Percentiles rank a stretch among this genome's conserved stretches.
Conservation (phyloP, 2,888 invertebrate species). For the Blera fallax region DNA sequence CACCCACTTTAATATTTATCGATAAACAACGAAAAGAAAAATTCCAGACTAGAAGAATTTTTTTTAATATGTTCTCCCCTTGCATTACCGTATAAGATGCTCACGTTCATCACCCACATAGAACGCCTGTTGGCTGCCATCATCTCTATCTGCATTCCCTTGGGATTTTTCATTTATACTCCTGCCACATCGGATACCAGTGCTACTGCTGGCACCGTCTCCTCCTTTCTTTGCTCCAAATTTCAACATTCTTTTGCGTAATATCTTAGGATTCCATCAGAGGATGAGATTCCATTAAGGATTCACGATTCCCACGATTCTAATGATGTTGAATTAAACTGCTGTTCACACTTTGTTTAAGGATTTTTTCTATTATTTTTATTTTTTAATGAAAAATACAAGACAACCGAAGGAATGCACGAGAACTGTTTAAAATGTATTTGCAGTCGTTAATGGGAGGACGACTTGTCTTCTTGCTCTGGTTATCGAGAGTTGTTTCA, state of each 20-base stretch:
- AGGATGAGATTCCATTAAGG: background rate
- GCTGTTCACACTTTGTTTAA: background rate
- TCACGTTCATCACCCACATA: conserved; percentile 66
- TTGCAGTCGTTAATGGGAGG: background rate
- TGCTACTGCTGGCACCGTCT: conserved; percentile 30
- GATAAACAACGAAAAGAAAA: background rate
- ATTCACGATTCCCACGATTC: background rate
- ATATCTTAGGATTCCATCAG: conserved; percentile 13
- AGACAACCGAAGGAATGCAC: conserved; percentile 1
- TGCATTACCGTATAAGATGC: conserved; percentile 64
- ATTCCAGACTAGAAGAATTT: background rate
- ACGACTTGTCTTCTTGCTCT: background rate
- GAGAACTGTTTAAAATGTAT: background rate
- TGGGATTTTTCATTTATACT: conserved; percentile 8
- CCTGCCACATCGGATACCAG: conserved; percentile 32
- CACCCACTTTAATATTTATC: background rate
- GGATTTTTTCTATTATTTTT: conserved; percentile 31
- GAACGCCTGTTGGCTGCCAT: conserved; percentile 46
- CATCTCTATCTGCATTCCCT: conserved; percentile 7
- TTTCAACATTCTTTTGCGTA: conserved; percentile 46
- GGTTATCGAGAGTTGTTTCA: background rate
- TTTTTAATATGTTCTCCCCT: conserved; percentile 7
- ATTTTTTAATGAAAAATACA: background rate
- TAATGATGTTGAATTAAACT: background rate
- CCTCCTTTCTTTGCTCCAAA: conserved; percentile 36